Percentiles rank a stretch among this genome's conserved stretches.
Conservation (phyloP, 2,113 vertebrate species). For the Casuarius casuarius region DNA sequence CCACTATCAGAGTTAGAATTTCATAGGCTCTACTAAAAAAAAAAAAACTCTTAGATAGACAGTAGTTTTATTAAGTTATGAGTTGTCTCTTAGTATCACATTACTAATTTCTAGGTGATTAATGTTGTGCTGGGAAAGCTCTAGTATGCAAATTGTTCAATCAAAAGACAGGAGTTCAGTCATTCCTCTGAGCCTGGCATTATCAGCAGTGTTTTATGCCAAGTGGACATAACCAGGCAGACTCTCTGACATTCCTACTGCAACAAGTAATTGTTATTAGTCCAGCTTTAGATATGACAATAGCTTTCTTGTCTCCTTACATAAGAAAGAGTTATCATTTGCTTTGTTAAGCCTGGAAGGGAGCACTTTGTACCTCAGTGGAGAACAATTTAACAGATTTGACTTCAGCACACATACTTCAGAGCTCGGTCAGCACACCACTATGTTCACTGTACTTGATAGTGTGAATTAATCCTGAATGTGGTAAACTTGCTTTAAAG, state of each 20-base stretch:
- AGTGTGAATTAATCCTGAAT: not conserved
- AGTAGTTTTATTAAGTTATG: not conserved
- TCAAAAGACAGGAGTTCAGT: slow-evolving; percentile 33
- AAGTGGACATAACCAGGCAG: slow-evolving; percentile 26
- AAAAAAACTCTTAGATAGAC: not conserved
- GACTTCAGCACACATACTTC: not conserved
- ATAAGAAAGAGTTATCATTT: not conserved
- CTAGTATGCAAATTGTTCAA: slow-evolving; percentile 9
- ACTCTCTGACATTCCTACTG: slow-evolving; percentile 59
- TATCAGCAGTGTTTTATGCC: slow-evolving; percentile 57
- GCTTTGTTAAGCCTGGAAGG: not conserved
- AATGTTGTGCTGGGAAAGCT: not conserved
- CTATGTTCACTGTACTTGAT: not conserved
- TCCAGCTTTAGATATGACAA: slow-evolving; percentile 14
- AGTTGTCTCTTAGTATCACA: not conserved
- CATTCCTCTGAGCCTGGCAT: slow-evolving; percentile 53
- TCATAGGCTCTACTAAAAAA: not conserved
- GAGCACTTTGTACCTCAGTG: not conserved
- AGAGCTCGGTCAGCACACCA: not conserved
- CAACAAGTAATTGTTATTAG: slow-evolving; percentile 14
- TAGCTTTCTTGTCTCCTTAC: slow-evolving; percentile 33
- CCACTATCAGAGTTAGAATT: not conserved
- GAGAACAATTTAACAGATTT: not conserved
- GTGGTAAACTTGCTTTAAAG: not conserved
- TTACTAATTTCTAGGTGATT: slow-evolving; percentile 5